phyloP scores from a whole-genome alignment of 1,140 invertebrate genomes.

The Penaeus chinensis region DNA sequence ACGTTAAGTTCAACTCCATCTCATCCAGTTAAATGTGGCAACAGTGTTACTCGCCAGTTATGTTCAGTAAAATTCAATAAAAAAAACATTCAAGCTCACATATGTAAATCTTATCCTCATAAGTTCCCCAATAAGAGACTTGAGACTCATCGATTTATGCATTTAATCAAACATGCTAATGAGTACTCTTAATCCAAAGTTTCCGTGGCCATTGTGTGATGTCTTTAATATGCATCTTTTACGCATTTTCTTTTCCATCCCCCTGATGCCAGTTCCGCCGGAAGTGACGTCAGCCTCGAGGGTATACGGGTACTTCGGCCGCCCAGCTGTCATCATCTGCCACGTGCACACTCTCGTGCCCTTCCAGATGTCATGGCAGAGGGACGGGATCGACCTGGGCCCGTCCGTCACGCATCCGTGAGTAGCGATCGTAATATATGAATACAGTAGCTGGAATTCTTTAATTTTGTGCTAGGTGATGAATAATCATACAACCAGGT shows the following conservation, averaged over 20 bases:
- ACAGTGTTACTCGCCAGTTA: too few relatives aligned
- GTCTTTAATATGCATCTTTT: not conserved
- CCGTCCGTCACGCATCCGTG: conserved; percentile 63
- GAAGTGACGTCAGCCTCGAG: conserved; percentile 67
- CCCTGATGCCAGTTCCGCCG: conserved; percentile 58
- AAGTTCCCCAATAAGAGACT: too few relatives aligned
- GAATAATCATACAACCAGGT: not conserved
- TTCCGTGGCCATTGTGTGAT: too few relatives aligned
- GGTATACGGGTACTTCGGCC: conserved; percentile 65
- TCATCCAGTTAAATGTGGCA: too few relatives aligned
- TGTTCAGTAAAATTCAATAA: too few relatives aligned
- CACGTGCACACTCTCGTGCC: conserved; percentile 72
- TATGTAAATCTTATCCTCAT: too few relatives aligned
- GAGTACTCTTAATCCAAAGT: too few relatives aligned
- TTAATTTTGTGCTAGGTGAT: not conserved
- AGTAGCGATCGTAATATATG: conserved; percentile 27
- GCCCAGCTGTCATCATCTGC: conserved; percentile 69
- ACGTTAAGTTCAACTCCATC: too few relatives aligned
- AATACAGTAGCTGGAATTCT: conserved; percentile 32
- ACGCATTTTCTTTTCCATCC: not conserved
- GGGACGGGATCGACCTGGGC: conserved; percentile 65
- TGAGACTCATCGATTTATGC: too few relatives aligned
- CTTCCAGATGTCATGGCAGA: conserved; percentile 72
- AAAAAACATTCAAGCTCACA: too few relatives aligned
- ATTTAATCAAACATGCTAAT: too few relatives aligned